A percentile compares a stretch with the other conserved stretches of the same genome.
Evolutionary conservation across 2,888 invertebrate genomes (phyloP).

Genomic region (Tubulanus polymorphus): DNA sequence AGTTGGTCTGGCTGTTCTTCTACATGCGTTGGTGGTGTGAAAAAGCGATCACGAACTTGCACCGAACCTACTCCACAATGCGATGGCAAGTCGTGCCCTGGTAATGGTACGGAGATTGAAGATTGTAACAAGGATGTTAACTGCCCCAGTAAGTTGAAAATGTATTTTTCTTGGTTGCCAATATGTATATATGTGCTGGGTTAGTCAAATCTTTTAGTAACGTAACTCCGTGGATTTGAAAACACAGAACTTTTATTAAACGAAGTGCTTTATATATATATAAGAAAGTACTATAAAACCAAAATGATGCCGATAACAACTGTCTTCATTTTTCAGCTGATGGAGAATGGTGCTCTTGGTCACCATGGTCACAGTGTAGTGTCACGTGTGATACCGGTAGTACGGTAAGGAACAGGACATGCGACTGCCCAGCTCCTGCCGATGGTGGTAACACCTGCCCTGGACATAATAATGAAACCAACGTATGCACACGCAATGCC

Average conservation of each 20-base stretch:
- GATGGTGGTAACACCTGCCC: constrained; percentile 25
- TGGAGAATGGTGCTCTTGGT: constrained; percentile 29
- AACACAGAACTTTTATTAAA: no score
- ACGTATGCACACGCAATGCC: constrained; percentile 24
- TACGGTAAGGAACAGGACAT: constrained; percentile 19
- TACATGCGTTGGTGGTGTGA: constrained; percentile 22
- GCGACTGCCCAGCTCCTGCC: constrained; percentile 15
- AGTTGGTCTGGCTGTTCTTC: constrained; percentile 23
- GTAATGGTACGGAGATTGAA: constrained; percentile 14
- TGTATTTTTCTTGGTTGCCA: no score
- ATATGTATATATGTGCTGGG: no score
- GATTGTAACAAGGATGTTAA: constrained; percentile 25
- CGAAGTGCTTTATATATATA: no score
- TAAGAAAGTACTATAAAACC: no score
- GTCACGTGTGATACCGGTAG: constrained; percentile 26
- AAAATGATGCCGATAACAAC: no score
- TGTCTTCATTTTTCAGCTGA: no score
- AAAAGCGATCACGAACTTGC: no score
- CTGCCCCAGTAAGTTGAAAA: constrained; percentile 23
- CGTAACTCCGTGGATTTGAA: no score
- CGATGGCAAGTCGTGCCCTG: constrained; percentile 22
- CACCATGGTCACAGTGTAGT: constrained; percentile 23
- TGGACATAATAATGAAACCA: constrained; percentile 17
- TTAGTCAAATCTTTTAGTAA: no score
- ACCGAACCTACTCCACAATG: no score